A percentile compares a stretch with the other conserved stretches of the same genome.
These are phyloP conservation scores for Heterotilapia buettikoferi DNA, from an alignment of 2,113 vertebrate genomes.

Conservation along the genomic window DNA sequence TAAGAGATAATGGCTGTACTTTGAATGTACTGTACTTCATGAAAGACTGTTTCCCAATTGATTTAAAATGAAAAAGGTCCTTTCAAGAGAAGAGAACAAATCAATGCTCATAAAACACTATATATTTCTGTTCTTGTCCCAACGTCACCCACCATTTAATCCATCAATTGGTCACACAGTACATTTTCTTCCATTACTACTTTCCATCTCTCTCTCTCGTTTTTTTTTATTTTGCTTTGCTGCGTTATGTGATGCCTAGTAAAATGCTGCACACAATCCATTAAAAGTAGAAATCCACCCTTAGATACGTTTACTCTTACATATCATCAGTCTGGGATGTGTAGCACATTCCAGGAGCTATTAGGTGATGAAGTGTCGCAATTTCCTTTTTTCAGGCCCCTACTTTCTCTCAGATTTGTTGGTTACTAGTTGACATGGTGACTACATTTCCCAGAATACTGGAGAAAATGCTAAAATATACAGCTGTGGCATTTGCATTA, in stretches of 20 bases:
- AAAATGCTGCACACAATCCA: background rate
- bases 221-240: background rate
- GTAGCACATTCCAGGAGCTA: background rate
- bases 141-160: background rate
- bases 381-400: background rate
- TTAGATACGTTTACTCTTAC: background rate
- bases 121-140: background rate
- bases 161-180: background rate
- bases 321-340: conserved; percentile 7
- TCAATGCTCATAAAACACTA: conserved; percentile 13
- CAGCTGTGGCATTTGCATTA: background rate
- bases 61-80: background rate
- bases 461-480: background rate
- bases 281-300: conserved; percentile 4
- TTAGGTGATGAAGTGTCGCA: conserved; percentile 16
- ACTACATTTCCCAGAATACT: background rate
- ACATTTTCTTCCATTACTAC: background rate
- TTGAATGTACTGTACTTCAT: background rate
- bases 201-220: background rate
- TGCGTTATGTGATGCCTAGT: background rate
- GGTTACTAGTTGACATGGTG: background rate
- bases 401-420: background rate
- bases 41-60: background rate
- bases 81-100: background rate
- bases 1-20: background rate